Evolutionary conservation across 2,113 vertebrate species (phyloP).

Genomic region (Ovibos moschatus): DNA sequence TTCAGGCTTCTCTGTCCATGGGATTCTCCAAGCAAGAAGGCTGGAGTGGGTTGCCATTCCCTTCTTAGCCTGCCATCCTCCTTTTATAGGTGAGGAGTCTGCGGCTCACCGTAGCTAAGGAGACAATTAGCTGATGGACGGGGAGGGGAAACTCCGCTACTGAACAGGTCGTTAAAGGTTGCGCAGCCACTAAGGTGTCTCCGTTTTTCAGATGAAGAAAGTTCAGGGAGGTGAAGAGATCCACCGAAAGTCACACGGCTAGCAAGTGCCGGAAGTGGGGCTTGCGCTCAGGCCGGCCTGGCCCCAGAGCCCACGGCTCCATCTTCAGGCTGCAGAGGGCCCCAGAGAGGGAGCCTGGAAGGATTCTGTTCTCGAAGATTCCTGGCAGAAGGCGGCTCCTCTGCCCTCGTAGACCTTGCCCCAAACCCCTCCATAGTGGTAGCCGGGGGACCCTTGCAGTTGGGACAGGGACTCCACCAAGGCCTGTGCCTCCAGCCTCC

Average conservation of each 20-base stretch:
- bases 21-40: background rate
- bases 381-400: fast-evolving
- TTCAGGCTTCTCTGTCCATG: background rate
- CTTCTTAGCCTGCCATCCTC: background rate
- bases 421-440: background rate
- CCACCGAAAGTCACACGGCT: background rate
- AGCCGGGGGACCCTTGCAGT: background rate
- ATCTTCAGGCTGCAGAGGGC: background rate
- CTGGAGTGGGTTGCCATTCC: background rate
- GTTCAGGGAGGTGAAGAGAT: too few species aligned
- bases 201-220: background rate
- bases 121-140: background rate
- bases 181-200: background rate
- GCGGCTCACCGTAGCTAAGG: background rate
- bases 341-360: too few species aligned
- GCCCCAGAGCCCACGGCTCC: background rate
- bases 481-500: background rate
- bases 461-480: background rate
- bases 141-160: background rate
- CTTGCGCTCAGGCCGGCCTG: background rate
- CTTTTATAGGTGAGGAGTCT: background rate
- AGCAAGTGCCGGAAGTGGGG: background rate
- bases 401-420: background rate
- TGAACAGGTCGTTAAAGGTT: background rate
- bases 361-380: background rate